Base-by-base conservation (phyloP, 2,888 invertebrate genomes). In the Pachycephus smyrnensis region DNA sequence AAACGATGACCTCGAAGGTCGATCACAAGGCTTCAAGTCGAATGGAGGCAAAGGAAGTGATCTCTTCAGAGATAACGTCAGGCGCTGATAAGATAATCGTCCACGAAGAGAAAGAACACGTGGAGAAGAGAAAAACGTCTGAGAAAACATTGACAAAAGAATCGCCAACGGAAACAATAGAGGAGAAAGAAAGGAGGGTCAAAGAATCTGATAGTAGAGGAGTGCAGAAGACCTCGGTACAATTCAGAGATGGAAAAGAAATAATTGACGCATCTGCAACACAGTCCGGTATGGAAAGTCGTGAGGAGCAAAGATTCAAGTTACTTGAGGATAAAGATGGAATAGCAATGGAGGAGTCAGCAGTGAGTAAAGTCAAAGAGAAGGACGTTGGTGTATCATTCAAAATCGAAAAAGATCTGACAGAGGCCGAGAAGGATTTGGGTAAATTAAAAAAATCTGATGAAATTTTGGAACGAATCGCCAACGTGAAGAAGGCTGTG, bases 61-160 rank as follows among this genome's bases (percentile, higher is more conserved):
- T 85, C 2, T 89, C 89, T 0, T 89, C 89, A 1, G 88, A 91
- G 76, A 86, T 87, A 4, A 85, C 83, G 9, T 86, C 83, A 15
- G 89, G 88, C 0, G 76, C 83, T 3, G 88, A 89, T 69, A 89
- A 88, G 76, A 82, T 85, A 1, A 82, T 91, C 37, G 85, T 86
- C 23, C 86, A 87, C 11, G 89, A 91, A 35, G 89, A 89, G 55
- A 88, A 86, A 36, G 88, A 89, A 37, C 86, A 84, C 15, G 80
- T 88, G 2, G 84, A 87, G 12, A 84, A 83, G 68, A 90, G 89
- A 74, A 86, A 89, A 55, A 85, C 86, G 0, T 85, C 84, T 0
- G 89, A 88, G 4, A 85, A 88, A 15, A 86, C 83, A 1, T 12
- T 86, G n/a, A 89, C 82, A 12, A 88, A 86, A 73, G 86, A 88